Evolutionary conservation across 1,140 invertebrate genomes (phyloP).

Genomic region (Leptopilina boulardi): DNA sequence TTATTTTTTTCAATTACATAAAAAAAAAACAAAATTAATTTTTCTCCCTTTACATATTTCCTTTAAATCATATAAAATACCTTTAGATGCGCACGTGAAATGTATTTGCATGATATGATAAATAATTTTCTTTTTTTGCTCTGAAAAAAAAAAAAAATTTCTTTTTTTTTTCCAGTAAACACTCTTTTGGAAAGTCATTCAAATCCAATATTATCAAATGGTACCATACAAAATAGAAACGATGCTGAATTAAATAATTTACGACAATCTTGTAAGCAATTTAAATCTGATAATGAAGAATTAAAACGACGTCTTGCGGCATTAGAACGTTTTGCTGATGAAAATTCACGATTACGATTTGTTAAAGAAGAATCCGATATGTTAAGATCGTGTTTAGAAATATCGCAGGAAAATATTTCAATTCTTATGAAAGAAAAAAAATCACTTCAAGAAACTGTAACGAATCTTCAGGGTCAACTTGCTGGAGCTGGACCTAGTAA

Average conservation of each 20-base stretch:
- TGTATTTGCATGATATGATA: not conserved
- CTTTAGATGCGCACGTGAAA: not conserved
- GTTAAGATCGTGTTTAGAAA: constrained; percentile 78
- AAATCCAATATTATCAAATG: constrained; percentile 46
- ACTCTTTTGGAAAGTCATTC: constrained; percentile 44
- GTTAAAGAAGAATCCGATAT: constrained; percentile 81
- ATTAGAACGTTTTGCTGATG: constrained; percentile 80
- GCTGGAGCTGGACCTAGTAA: constrained; percentile 66
- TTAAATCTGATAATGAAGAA: constrained; percentile 81
- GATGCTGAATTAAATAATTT: constrained; percentile 75
- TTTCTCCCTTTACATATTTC: not conserved
- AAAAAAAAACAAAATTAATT: not conserved
- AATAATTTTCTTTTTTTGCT: not conserved
- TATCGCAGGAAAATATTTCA: constrained; percentile 84
- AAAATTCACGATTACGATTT: constrained; percentile 78
- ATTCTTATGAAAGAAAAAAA: constrained; percentile 84
- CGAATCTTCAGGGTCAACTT: constrained; percentile 79
- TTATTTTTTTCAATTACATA: not conserved
- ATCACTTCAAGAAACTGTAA: constrained; percentile 82
- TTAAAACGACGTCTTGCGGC: constrained; percentile 78
- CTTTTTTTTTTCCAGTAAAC: constrained; percentile 57
- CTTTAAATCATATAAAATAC: too few relatives aligned
- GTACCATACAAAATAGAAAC: constrained; percentile 49
- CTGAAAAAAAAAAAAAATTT: not conserved
- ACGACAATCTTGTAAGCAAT: constrained; percentile 75